Evolutionary conservation across 2,888 invertebrate genomes (phyloP), one percentile per base, ranked within the genome.

Genomic region (Alviniconcha strummeri): DNA sequence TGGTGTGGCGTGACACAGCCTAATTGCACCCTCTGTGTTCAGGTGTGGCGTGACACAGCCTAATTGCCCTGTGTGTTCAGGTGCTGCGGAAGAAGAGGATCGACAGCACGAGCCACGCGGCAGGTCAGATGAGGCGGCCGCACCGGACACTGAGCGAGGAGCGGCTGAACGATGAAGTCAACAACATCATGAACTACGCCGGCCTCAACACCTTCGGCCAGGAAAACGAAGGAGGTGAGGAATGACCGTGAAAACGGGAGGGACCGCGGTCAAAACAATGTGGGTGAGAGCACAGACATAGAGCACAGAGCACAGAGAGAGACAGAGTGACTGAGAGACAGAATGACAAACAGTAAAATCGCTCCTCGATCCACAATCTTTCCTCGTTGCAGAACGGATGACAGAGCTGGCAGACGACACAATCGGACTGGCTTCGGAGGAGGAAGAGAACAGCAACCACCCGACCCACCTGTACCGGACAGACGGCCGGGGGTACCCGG

Each of bases 51-150:
- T 36, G 36, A 36, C 36, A 36, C 36, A 36, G 36, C 36, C 1
- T 36, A 36, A 36, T 36, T 36, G 36, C 36, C 36, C 36, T 36
- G 36, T 36, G 36, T 36, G 36, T 69, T 9, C 75, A 82, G 75
- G 82, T 82, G 69, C n/a, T 82, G 64, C 82, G 82, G 19, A 82
- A 82, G 69, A 82, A 82, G 69, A 76, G 82, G 15, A 77, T 75
- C 54, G 82, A 82, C 54, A 69, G n/a, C 55, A 64, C 77, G 19
- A 13, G 19, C 17, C 82, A 77, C 76, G 54, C 15, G 9, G 17
- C 11, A 0, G 55, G 17, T 3, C 64, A 69, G 79, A 13, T 52
- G n/a, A 75, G 82, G n/a, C 54, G 69, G 0, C 82, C 82, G 4
- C 17, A 19, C 52, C 64, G 82, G 7, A 82, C 82, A 13, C 77